A percentile compares a stretch with the other conserved stretches of the same genome.
phyloP scores from a whole-genome alignment of 2,888 invertebrate species.

The Cantharis rustica region DNA sequence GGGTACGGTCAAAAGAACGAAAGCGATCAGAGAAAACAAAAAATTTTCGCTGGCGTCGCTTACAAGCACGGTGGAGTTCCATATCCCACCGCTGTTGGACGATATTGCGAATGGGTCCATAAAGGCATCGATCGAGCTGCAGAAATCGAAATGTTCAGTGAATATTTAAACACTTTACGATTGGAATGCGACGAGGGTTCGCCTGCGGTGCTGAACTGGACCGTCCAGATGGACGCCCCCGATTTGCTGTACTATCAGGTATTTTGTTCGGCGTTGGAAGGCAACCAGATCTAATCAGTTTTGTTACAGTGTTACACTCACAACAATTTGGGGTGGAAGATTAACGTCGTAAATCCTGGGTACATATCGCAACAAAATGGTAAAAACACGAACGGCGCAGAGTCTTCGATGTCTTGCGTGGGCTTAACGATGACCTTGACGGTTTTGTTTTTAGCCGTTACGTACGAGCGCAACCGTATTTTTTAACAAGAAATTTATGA shows the following conservation, averaged over 20 bases:
- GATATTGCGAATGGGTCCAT: slow-evolving; percentile 88
- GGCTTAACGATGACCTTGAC: slow-evolving; percentile 32
- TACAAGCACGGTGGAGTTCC: slow-evolving; percentile 78
- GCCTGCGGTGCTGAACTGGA: slow-evolving; percentile 81
- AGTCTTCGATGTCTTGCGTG: slow-evolving; percentile 24
- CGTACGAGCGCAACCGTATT: slow-evolving; percentile 36
- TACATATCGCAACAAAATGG: slow-evolving; percentile 52
- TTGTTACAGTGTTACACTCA: slow-evolving; percentile 85
- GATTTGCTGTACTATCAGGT: slow-evolving; percentile 90
- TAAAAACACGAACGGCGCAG: slow-evolving; percentile 29
- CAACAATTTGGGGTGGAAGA: slow-evolving; percentile 91
- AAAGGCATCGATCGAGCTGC: slow-evolving; percentile 75
- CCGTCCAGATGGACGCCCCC: slow-evolving; percentile 82
- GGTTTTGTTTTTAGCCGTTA: slow-evolving; percentile 31
- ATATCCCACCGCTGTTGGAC: slow-evolving; percentile 80
- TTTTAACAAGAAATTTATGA: slow-evolving; percentile 39
- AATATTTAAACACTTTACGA: slow-evolving; percentile 75
- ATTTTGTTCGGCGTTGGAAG: slow-evolving; percentile 29
- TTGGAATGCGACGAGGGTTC: slow-evolving; percentile 78
- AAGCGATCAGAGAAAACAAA: slow-evolving; percentile 70
- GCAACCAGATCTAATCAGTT: background rate
- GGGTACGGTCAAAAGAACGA: slow-evolving; percentile 81
- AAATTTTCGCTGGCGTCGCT: slow-evolving; percentile 79
- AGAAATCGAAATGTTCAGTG: slow-evolving; percentile 75
- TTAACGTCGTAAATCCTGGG: slow-evolving; percentile 80